These are phyloP conservation scores for Brienomyrus brachyistius DNA, from an alignment of 2,113 vertebrate genomes.

Conservation along the genomic window DNA sequence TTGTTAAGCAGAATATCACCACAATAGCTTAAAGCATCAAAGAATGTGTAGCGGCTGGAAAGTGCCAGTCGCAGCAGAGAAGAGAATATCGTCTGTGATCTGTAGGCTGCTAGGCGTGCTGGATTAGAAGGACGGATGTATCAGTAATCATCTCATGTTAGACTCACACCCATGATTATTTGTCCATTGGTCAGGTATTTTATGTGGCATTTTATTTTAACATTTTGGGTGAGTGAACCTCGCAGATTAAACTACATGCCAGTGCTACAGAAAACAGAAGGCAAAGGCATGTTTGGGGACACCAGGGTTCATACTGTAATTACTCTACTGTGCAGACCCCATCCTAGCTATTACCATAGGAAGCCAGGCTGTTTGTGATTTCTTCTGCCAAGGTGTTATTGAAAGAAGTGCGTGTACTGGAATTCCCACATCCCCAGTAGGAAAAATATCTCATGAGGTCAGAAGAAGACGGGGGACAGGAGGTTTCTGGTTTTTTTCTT, in stretches of 20 bases:
- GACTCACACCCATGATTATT: not conserved
- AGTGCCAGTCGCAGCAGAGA: not conserved
- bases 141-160: not conserved
- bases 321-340: not conserved
- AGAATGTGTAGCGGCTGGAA: not conserved
- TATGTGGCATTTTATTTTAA: not conserved
- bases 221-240: not conserved
- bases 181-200: not conserved
- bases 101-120: not conserved
- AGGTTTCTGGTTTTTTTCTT: not conserved
- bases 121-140: not conserved
- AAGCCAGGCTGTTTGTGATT: constrained; percentile 15
- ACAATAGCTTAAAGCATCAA: not conserved
- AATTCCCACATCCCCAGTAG: constrained; percentile 38
- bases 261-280: not conserved
- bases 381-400: constrained; percentile 45
- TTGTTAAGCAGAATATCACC: not conserved
- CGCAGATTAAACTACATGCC: not conserved
- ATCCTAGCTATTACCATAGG: constrained; percentile 5
- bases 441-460: constrained; percentile 53
- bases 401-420: constrained; percentile 36
- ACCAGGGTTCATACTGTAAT: not conserved
- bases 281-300: not conserved
- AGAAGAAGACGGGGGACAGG: constrained; percentile 21
- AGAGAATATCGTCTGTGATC: not conserved